A percentile compares a stretch with the other conserved stretches of the same genome.
phyloP scores from a whole-genome alignment of 1,140 invertebrate species.

The Pseudobourletiella spinata region DNA sequence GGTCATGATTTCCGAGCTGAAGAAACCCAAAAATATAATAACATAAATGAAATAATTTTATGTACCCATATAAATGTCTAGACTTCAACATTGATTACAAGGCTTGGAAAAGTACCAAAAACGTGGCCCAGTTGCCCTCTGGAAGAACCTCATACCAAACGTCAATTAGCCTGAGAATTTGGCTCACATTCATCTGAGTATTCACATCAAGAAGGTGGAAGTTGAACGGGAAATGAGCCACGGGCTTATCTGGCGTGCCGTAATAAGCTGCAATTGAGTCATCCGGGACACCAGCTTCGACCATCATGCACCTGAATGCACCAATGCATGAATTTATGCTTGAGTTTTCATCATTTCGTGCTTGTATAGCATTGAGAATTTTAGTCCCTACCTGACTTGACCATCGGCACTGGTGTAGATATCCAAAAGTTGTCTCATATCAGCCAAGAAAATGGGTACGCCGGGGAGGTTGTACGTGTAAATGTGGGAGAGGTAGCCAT shows the following conservation, averaged over 20 bases:
- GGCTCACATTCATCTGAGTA: constrained; percentile 47
- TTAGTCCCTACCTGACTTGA: not conserved
- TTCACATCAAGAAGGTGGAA: constrained; percentile 45
- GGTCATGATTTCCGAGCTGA: constrained; percentile 56
- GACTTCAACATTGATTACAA: no score
- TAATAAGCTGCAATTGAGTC: constrained; percentile 56
- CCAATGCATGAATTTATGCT: no score
- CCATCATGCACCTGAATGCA: constrained; percentile 47
- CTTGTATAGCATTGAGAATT: no score
- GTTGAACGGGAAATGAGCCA: no score
- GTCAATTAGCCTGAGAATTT: constrained; percentile 46
- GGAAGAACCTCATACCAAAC: constrained; percentile 53
- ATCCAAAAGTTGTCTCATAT: constrained; percentile 49
- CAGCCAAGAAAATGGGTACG: constrained; percentile 51
- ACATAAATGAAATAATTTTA: no score
- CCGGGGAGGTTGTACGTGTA: constrained; percentile 43
- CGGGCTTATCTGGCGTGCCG: constrained; percentile 44
- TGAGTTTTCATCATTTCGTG: no score
- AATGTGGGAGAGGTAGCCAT: constrained; percentile 38
- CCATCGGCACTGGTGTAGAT: constrained; percentile 24
- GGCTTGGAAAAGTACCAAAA: constrained; percentile 39
- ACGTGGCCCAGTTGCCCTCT: constrained; percentile 41
- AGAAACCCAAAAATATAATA: constrained; percentile 56
- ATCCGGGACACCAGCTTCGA: constrained; percentile 55
- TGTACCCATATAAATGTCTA: no score